Evolutionary conservation across 2,888 invertebrate genomes (phyloP), one percentile per base, ranked within the genome.

Genomic region (Diarsia dahlii): DNA sequence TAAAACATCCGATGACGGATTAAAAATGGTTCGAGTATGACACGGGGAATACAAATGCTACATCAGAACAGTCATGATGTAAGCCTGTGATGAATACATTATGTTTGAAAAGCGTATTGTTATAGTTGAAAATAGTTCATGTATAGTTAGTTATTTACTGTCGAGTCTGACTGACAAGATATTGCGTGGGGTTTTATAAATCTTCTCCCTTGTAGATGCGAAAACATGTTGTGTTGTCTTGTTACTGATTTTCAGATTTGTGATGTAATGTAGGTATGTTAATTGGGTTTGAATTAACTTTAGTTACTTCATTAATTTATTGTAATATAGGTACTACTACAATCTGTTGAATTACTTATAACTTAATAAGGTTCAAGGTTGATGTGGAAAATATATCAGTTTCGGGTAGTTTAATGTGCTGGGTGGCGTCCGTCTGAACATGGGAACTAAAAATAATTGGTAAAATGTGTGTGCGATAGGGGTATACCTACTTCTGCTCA

Each of bases 21-120:
- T 87, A 82, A 87, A 86, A 80, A 87, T 82, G 71, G 73, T 81
- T 78, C 62, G 52, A 76, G 58, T 78, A 76, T 84, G 84, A 81
- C 84, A 74, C 60, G 54, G 56, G 39, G 71, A 78, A 84, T 82
- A 81, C 71, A 71, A 79, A 81, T 84, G 71, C 50, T 74, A 18
- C 67, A 74, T 73, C 46, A 34, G 74, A 77, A 77, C 60, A 70
- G 69, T 62, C 58, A 80, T 74, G 81, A 78, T 84, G 72, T 78
- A 74, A 72, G 72, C 64, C 39, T 72, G 78, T 74, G 81, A 83
- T 84, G 84, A 84, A 84, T 77, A 84, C 23, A 80, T 83, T 71
- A 78, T 77, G 54, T 18, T 76, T 54, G 28, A 60, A 76, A 76
- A 71, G 46, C n/a, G 8, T 68, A 74, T 80, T 80, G 58, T 83